phyloP scores from a whole-genome alignment of 2,888 invertebrate genomes.

The Lymantria dispar region DNA sequence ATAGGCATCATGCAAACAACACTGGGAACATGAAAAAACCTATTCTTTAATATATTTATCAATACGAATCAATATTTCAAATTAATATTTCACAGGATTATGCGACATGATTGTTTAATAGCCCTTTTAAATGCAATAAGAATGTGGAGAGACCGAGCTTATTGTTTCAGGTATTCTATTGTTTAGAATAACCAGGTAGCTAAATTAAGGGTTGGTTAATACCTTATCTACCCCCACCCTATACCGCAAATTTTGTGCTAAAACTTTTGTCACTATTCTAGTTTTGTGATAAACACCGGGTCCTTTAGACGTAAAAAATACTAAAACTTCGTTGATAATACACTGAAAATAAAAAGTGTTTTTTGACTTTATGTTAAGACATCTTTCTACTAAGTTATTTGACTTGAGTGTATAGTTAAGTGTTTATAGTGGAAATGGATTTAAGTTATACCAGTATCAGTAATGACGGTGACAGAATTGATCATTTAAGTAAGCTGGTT shows the following conservation, averaged over 20 bases:
- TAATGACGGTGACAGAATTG: conserved; percentile 33
- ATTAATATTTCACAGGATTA: too few species aligned
- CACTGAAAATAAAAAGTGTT: background rate
- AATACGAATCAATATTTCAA: too few species aligned
- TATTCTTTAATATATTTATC: too few species aligned
- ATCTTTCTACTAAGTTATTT: background rate
- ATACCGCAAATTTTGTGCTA: background rate
- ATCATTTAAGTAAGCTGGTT: conserved; percentile 53
- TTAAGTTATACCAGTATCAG: conserved; percentile 26
- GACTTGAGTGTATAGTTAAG: background rate
- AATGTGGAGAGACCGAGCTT: too few species aligned
- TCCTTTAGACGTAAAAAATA: conserved; percentile 27
- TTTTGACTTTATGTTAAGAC: background rate
- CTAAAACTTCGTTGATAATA: background rate
- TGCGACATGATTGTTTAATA: too few species aligned
- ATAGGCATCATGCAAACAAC: too few species aligned
- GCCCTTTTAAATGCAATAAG: too few species aligned
- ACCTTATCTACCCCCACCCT: conserved; percentile 37
- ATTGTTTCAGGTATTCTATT: conserved; percentile 18
- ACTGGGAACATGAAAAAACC: too few species aligned
- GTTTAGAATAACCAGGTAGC: conserved; percentile 37
- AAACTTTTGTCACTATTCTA: conserved; percentile 23
- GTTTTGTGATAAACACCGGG: conserved; percentile 40
- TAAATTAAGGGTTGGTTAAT: background rate
- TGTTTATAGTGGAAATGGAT: background rate